Evolutionary conservation across 2,113 vertebrate species (phyloP).

Genomic region (Pycnonotus jocosus): DNA sequence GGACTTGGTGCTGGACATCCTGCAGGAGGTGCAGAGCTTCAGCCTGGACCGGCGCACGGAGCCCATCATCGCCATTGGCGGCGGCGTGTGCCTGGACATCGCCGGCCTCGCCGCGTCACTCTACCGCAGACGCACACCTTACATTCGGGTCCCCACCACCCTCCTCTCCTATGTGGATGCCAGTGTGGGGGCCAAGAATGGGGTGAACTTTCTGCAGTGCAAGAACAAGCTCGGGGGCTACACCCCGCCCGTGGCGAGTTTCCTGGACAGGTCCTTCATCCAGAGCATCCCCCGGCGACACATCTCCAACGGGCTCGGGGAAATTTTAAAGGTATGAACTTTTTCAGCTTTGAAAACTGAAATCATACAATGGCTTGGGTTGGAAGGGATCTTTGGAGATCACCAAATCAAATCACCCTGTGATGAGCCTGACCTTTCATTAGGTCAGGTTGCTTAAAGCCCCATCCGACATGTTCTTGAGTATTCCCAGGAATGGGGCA

Average conservation of each 20-base stretch:
- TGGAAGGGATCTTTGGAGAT: background rate
- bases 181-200: constrained; percentile 79
- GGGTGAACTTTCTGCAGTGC: constrained; percentile 82
- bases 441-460: background rate
- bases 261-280: constrained; percentile 80
- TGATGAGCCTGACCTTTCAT: background rate
- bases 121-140: constrained; percentile 78
- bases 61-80: constrained; percentile 80
- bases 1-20: constrained; percentile 73
- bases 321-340: constrained; percentile 78
- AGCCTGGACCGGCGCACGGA: constrained; percentile 75
- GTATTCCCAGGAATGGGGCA: background rate
- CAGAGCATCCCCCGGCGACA: constrained; percentile 75
- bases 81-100: constrained; percentile 80
- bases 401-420: background rate
- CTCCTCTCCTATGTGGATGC: constrained; percentile 80
- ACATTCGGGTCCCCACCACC: constrained; percentile 81
- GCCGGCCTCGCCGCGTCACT: constrained; percentile 78
- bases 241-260: constrained; percentile 72
- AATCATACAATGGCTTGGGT: background rate
- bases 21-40: constrained; percentile 79
- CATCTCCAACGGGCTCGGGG: constrained; percentile 80
- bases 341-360: background rate
- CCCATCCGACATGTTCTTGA: too few species aligned
- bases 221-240: constrained; percentile 84